Evolutionary conservation across 2,113 vertebrate species (phyloP).

Genomic region (Paramormyrops kingsleyae): DNA sequence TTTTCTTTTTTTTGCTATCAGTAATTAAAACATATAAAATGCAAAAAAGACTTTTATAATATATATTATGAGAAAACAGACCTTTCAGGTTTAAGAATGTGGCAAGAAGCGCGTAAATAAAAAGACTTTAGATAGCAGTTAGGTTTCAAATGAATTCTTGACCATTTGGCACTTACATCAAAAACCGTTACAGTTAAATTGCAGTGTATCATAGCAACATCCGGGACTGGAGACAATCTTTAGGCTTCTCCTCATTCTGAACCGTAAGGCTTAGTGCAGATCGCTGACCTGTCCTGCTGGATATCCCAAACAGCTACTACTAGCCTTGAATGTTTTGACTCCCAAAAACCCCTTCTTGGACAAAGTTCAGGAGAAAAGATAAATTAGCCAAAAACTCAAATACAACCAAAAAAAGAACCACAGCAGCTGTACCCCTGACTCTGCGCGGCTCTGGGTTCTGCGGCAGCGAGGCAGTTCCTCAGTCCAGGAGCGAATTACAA

Average conservation of each 20-base stretch:
- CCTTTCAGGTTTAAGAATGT: background rate
- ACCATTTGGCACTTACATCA: background rate
- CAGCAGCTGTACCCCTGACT: background rate
- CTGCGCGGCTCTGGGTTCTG: background rate
- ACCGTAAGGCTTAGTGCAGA: background rate
- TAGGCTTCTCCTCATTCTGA: background rate
- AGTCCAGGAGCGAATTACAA: background rate
- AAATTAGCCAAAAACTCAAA: background rate
- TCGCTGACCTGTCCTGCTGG: background rate
- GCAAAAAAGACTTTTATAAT: background rate
- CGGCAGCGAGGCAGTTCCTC: background rate
- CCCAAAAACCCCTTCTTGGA: background rate
- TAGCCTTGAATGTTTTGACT: background rate
- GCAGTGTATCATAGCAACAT: background rate
- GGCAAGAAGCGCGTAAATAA: background rate
- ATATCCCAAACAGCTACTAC: background rate
- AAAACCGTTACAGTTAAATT: background rate
- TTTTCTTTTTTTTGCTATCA: background rate
- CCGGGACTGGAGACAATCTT: background rate
- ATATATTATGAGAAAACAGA: background rate
- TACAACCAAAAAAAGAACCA: background rate
- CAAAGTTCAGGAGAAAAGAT: background rate
- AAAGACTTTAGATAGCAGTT: background rate
- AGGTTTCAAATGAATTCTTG: background rate
- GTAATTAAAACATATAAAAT: background rate